Conservation (phyloP, 2,888 invertebrate genomes). For the Heliconius ethilla region DNA sequence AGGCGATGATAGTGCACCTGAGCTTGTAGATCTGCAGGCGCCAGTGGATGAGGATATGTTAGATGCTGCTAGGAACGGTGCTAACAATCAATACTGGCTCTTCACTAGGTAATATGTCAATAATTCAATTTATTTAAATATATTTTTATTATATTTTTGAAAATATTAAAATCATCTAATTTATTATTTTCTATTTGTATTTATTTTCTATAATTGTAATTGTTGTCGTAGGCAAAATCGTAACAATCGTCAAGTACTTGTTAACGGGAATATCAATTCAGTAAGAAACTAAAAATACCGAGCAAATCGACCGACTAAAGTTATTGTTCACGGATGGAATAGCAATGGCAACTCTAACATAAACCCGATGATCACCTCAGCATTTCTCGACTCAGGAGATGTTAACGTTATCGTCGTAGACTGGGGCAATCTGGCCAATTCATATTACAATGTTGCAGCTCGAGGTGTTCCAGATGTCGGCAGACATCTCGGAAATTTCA, state of each 20-base stretch:
- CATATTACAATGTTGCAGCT: conserved; percentile 53
- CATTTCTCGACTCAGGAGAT: conserved; percentile 52
- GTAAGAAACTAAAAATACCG: conserved; percentile 55
- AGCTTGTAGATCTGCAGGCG: conserved; percentile 63
- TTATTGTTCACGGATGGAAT: conserved; percentile 61
- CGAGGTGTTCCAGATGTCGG: conserved; percentile 60
- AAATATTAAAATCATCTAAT: too few species aligned
- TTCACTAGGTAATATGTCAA: conserved; percentile 39
- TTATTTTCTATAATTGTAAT: background rate
- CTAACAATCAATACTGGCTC: conserved; percentile 65
- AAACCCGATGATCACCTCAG: conserved; percentile 53
- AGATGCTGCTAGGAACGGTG: conserved; percentile 56
- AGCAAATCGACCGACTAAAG: conserved; percentile 50
- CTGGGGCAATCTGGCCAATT: conserved; percentile 59
- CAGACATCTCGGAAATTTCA: conserved; percentile 60
- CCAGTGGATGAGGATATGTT: conserved; percentile 50
- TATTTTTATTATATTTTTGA: too few species aligned
- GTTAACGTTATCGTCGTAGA: conserved; percentile 66
- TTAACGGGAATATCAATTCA: conserved; percentile 52
- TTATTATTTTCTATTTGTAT: too few species aligned
- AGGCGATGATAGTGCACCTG: conserved; percentile 48
- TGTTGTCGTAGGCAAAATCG: conserved; percentile 53
- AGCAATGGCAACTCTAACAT: conserved; percentile 52
- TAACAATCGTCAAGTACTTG: conserved; percentile 50
- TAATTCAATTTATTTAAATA: too few species aligned